Conservation (phyloP, 2,797 vertebrate genomes). For the Petrocephalus sullivani region DNA sequence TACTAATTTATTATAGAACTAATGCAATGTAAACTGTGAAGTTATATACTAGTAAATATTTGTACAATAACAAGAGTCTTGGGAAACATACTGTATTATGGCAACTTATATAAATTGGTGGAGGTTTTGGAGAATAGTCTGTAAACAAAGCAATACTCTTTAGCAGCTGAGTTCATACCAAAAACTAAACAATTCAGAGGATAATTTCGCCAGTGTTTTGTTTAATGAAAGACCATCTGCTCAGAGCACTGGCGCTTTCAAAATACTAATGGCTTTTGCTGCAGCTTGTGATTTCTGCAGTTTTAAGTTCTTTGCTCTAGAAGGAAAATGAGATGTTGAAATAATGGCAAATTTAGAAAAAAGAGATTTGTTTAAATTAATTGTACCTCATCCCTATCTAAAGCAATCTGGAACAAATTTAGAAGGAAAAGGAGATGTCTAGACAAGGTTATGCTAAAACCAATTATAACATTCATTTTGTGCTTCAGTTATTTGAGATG, state of each 20-base stretch:
- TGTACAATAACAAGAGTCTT: not conserved
- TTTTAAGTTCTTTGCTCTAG: not conserved
- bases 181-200: slow-evolving; percentile 21
- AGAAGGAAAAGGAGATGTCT: slow-evolving; percentile 24
- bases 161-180: slow-evolving; percentile 5
- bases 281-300: not conserved
- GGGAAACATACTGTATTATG: not conserved
- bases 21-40: slow-evolving; percentile 5
- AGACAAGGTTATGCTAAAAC: slow-evolving; percentile 34
- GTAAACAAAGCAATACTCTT: not conserved
- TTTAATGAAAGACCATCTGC: slow-evolving; percentile 11
- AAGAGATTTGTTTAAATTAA: slow-evolving; percentile 14
- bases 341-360: not conserved
- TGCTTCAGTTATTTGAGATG: slow-evolving; percentile 43
- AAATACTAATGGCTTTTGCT: not conserved
- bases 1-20: not conserved
- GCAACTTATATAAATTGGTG: not conserved
- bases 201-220: slow-evolving; percentile 12
- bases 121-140: not conserved
- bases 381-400: slow-evolving; percentile 7
- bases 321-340: slow-evolving; percentile 15
- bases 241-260: not conserved
- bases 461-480: slow-evolving; percentile 44
- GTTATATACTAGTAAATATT: not conserved
- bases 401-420: slow-evolving; percentile 3